Percentiles rank a stretch among this genome's conserved stretches.
phyloP scores from a whole-genome alignment of 1,140 invertebrate species.

The Leptoteleia sp. region DNA sequence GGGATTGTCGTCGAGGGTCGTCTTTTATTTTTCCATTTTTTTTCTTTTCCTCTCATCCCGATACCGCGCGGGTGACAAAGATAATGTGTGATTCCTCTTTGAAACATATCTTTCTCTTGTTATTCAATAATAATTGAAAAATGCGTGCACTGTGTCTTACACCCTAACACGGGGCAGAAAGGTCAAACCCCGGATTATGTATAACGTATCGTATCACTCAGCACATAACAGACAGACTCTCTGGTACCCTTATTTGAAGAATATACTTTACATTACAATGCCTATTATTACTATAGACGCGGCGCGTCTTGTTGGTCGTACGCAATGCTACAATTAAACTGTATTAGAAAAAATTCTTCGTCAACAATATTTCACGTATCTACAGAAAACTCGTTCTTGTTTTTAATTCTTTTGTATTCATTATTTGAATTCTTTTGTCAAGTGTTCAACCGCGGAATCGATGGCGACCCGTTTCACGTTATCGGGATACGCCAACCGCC shows the following conservation, averaged over 20 bases:
- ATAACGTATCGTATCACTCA: conserved; percentile 49
- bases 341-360: conserved; percentile 78
- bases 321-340: conserved; percentile 78
- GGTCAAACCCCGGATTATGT: conserved; percentile 18
- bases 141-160: conserved; percentile 50
- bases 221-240: conserved; percentile 65
- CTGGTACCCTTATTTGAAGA: conserved; percentile 62
- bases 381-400: conserved; percentile 73
- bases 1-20: conserved; percentile 44
- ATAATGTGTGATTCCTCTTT: conserved; percentile 36
- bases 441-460: conserved; percentile 38
- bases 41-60: conserved; percentile 9
- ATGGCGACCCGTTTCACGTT: conserved; percentile 4
- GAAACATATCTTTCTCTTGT: conserved; percentile 5
- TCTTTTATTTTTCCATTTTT: background rate
- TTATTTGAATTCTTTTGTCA: conserved; percentile 1
- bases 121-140: conserved; percentile 48
- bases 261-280: conserved; percentile 78
- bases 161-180: conserved; percentile 24
- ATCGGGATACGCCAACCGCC: background rate
- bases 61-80: conserved; percentile 26
- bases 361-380: conserved; percentile 77
- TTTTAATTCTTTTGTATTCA: conserved; percentile 7
- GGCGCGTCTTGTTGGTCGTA: conserved; percentile 77
- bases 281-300: conserved; percentile 74